Evolutionary conservation across 2,888 invertebrate species (phyloP), one percentile per base, ranked within the genome.

Genomic region (Isotomurus palustris): DNA sequence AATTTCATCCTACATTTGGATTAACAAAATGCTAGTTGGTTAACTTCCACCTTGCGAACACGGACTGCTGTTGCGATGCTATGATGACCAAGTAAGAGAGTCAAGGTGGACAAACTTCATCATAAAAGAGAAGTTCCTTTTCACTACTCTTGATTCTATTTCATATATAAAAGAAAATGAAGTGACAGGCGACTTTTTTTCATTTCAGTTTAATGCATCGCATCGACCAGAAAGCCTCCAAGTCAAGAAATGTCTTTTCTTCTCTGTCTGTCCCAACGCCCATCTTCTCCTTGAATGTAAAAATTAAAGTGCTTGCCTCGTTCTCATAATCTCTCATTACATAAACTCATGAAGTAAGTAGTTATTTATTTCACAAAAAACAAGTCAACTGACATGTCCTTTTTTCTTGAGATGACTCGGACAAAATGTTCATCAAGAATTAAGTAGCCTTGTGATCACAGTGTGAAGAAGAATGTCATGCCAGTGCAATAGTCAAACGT

Each of bases 101-200:
- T n/a, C n/a, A 22, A 43, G 43, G 43, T 43, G 14, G 43, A 43
- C 43, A 22, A 32, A 32, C 8, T 19, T 40, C 3, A 43, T n/a
- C n/a, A n/a, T n/a, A n/a, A n/a, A n/a, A n/a, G n/a, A n/a, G n/a
- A n/a, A n/a, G n/a, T n/a, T n/a, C n/a, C n/a, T n/a, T n/a, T n/a
- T n/a, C n/a, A n/a, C n/a, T n/a, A 43, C 24, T 43, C 43, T 22
- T 43, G 43, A 43, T 19, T 21, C 21, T 12, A 22, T 5, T 6
- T 17, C 43, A 22, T 3, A 32, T 10, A 6, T n/a, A 17, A 43
- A 6, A 43, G 21, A 43, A 24, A 43, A 21, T 35, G 50, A 63
- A 53, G 60, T 60, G 63, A 63, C 63, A 63, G 50, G 53, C 27
- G 63, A 60, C 63, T 57, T 63, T 63, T 63, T 56, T 41, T 27